Evolutionary conservation across 2,888 invertebrate genomes (phyloP).

Genomic region (Itoplectis maculator): DNA sequence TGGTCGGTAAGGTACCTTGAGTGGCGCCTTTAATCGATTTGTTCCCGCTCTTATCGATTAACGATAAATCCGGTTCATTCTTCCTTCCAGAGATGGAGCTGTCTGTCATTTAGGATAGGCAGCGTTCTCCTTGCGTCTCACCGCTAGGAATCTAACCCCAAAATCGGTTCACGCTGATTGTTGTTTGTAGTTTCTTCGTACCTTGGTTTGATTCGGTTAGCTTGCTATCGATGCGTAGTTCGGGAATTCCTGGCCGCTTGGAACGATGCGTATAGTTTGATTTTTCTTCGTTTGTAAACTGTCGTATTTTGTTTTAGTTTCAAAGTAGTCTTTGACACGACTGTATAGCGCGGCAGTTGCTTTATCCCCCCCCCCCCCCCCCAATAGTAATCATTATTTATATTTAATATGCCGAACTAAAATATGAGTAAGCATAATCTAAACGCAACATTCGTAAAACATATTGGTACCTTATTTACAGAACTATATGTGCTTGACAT

Average conservation of each 20-base stretch:
- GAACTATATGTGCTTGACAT: too few species aligned
- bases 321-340: neutral
- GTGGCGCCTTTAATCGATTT: neutral
- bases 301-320: too few species aligned
- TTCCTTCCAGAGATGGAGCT: conserved; percentile 7
- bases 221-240: neutral
- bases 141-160: neutral
- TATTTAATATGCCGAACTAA: too few species aligned
- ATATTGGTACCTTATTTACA: too few species aligned
- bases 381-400: too few species aligned
- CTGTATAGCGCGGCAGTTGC: conserved; percentile 18
- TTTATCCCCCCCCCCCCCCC: too few species aligned
- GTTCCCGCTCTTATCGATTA: conserved; percentile 10
- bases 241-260: too few species aligned
- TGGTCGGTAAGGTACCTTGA: neutral
- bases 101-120: conserved; percentile 10
- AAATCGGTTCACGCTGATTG: neutral
- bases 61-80: neutral
- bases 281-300: neutral
- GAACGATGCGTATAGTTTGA: neutral
- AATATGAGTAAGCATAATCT: too few species aligned
- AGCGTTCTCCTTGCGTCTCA: neutral
- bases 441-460: too few species aligned
- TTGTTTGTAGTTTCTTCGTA: neutral
- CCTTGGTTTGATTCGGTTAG: neutral